phyloP scores from a whole-genome alignment of 2,113 vertebrate genomes.

The Sarotherodon lohbergeri region DNA sequence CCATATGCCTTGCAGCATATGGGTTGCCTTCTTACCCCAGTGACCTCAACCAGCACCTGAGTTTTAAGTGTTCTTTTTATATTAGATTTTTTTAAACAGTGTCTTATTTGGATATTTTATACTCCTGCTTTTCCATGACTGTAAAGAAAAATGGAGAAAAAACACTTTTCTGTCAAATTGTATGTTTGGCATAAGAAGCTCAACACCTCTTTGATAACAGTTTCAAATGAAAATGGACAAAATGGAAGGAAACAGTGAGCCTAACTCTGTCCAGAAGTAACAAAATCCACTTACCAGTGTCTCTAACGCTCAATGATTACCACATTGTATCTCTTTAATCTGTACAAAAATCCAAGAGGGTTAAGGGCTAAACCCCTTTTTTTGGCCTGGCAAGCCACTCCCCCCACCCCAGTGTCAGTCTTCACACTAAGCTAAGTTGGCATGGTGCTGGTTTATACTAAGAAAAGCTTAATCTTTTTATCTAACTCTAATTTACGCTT shows the following conservation, averaged over 20 bases:
- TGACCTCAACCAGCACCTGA: neutral
- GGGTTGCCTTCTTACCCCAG: neutral
- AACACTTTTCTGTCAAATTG: fast-evolving
- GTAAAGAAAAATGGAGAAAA: neutral
- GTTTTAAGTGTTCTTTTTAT: neutral
- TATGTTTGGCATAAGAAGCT: neutral
- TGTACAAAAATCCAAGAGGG: neutral
- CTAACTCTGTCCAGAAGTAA: neutral
- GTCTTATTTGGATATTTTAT: neutral
- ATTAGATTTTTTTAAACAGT: neutral
- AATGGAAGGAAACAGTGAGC: neutral
- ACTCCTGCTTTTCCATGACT: neutral
- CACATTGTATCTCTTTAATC: neutral
- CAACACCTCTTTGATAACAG: neutral
- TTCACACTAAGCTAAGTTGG: neutral
- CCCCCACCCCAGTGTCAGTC: neutral
- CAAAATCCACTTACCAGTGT: neutral
- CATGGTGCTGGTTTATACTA: neutral
- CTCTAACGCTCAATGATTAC: neutral
- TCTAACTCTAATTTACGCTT: neutral
- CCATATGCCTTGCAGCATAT: neutral
- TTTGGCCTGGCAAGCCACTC: neutral
- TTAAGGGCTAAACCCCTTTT: neutral
- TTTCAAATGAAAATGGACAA: neutral
- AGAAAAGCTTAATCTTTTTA: neutral